Base-by-base conservation (phyloP, 2,797 vertebrate species). In the Macrochelys suwanniensis region DNA sequence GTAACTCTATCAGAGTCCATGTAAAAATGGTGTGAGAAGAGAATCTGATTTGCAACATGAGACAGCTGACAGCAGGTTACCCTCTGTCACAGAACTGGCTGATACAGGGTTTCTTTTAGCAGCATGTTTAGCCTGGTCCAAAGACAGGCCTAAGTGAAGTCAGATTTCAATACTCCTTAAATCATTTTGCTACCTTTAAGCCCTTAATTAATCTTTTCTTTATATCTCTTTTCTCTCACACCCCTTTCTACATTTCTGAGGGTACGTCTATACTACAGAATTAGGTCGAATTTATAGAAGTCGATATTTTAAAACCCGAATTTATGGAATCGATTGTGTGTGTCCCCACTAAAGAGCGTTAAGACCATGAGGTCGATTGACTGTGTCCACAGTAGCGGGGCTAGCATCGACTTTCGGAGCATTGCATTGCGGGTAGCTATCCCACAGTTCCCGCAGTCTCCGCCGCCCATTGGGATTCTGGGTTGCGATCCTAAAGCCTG, bases 191-290 rank as follows among this genome's bases (percentile, higher is more conserved):
- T 93, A 53, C 33, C 54, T 95, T 97, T 93, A 96, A 97, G 88
- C 42, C 88, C 88, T 94, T 90, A 65, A 61, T 95, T 96, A 47
- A 85, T 96, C 94, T 97, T 78, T 95, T 92, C 71, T 96, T 94
- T 96, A 74, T 90, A 80, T 65, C 8, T 94, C 68, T 95, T 95
- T 33, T 86, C 51, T 91, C n/a, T 53, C 85, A 78, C 1, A 7
- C 71, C 88, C 49, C 80, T 88, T 93, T 92, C 54, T 94, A 87
- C 83, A 88, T 94, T 93, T 92, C 88, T 59, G 78, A n/a, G n/a
- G n/a, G n/a, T n/a, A n/a, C n/a, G n/a, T n/a, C n/a, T n/a, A n/a
- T n/a, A n/a, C n/a, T n/a, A n/a, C n/a, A n/a, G n/a, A n/a, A n/a
- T n/a, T n/a, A n/a, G n/a, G n/a, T n/a, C n/a, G n/a, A n/a, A n/a